phyloP scores from a whole-genome alignment of 2,113 vertebrate genomes.

The Gymnogyps californianus region DNA sequence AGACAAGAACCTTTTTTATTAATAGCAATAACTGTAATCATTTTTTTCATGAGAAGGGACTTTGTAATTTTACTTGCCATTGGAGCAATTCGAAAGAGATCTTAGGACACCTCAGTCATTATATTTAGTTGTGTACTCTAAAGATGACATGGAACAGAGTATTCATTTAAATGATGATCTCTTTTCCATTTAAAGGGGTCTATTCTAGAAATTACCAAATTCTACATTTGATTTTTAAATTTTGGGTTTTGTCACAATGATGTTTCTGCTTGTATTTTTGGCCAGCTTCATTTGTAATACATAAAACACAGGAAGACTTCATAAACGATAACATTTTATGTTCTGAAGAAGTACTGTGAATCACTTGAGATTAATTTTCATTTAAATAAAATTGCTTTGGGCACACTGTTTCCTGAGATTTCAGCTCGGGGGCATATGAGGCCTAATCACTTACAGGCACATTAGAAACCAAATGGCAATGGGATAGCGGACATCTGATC shows the following conservation, averaged over 20 bases:
- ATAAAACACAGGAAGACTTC: neutral
- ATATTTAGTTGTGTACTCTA: neutral
- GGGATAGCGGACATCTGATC: slow-evolving; percentile 46
- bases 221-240: neutral
- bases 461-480: neutral
- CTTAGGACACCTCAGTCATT: neutral
- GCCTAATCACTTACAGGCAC: slow-evolving; percentile 37
- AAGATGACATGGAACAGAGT: neutral
- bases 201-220: neutral
- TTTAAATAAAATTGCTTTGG: slow-evolving; percentile 30
- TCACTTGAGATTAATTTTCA: neutral
- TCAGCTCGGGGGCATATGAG: neutral
- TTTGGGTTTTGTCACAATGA: neutral
- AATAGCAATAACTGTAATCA: neutral
- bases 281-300: neutral
- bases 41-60: neutral
- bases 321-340: neutral
- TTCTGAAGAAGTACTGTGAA: neutral
- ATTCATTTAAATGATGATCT: neutral
- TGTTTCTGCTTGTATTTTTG: neutral
- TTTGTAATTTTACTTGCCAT: neutral
- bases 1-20: neutral
- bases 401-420: neutral
- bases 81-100: neutral
- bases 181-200: neutral